A percentile compares a stretch with the other conserved stretches of the same genome.
Evolutionary conservation across 2,888 invertebrate species (phyloP).

Genomic region (Lottia gigantea): DNA sequence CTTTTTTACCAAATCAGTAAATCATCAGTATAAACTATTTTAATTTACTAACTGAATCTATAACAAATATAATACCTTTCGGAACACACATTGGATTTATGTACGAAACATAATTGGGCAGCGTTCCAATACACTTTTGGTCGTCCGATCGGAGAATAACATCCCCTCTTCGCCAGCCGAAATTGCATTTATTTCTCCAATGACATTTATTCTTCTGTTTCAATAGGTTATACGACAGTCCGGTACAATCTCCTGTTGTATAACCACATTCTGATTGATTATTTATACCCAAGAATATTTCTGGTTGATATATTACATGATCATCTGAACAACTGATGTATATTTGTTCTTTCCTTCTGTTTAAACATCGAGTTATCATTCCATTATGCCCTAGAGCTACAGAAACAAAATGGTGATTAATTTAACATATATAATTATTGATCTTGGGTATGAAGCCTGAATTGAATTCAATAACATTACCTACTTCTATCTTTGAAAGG

Average conservation of each 20-base stretch:
- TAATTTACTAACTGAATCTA: no score
- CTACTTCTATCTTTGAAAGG: no score
- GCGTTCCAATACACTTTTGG: slow-evolving; percentile 15
- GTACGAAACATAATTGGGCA: slow-evolving; percentile 21
- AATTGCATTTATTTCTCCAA: slow-evolving; percentile 24
- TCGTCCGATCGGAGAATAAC: slow-evolving; percentile 18
- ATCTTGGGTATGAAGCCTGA: no score
- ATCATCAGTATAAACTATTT: no score
- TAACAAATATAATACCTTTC: slow-evolving; percentile 9
- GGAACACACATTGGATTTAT: slow-evolving; percentile 18
- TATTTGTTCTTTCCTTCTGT: slow-evolving; percentile 18
- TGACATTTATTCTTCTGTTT: slow-evolving; percentile 30
- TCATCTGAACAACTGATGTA: slow-evolving; percentile 24
- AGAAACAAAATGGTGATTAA: no score
- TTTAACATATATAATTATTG: no score
- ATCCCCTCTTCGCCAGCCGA: slow-evolving; percentile 24
- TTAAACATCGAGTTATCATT: not conserved
- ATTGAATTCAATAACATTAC: no score
- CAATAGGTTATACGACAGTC: slow-evolving; percentile 21
- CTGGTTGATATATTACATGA: slow-evolving; percentile 24
- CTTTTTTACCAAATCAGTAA: no score
- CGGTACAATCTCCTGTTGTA: slow-evolving; percentile 21
- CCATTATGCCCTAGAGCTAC: not conserved
- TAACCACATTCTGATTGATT: slow-evolving; percentile 10
- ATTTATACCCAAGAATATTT: slow-evolving; percentile 17